A percentile compares a stretch with the other conserved stretches of the same genome.
These are phyloP conservation scores for Cataglyphis albicans DNA, from an alignment of 2,888 invertebrate genomes.

Conservation along the genomic window DNA sequence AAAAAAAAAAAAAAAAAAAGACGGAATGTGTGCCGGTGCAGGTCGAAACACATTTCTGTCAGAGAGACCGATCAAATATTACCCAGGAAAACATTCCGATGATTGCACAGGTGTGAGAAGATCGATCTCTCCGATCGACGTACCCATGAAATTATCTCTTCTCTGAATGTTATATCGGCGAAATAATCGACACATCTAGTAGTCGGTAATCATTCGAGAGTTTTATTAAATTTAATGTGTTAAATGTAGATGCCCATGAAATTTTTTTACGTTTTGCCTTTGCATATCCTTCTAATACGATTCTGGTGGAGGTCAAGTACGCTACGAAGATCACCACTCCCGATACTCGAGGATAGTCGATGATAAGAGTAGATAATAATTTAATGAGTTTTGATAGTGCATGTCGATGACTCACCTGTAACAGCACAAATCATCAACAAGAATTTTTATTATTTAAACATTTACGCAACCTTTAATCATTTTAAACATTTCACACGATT, in stretches of 20 bases:
- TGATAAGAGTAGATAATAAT: slow-evolving; percentile 57
- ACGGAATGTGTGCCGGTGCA: neutral
- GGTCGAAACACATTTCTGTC: slow-evolving; percentile 35
- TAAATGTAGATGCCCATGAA: neutral
- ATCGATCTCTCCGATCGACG: slow-evolving; percentile 40
- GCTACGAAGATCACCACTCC: neutral
- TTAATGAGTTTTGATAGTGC: slow-evolving; percentile 76
- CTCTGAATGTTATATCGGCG: slow-evolving; percentile 4
- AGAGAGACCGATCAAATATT: slow-evolving; percentile 21
- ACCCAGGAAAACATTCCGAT: slow-evolving; percentile 22
- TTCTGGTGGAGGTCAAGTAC: neutral
- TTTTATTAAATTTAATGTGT: neutral
- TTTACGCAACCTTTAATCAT: too few species aligned
- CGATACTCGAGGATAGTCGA: slow-evolving; percentile 53
- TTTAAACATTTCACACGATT: slow-evolving; percentile 55
- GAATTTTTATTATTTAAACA: slow-evolving; percentile 28
- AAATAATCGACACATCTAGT: slow-evolving; percentile 4
- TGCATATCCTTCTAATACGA: neutral
- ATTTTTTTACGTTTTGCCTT: neutral
- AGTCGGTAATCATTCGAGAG: neutral
- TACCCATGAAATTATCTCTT: slow-evolving; percentile 27
- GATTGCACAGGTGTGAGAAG: slow-evolving; percentile 54
- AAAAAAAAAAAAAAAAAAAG: neutral
- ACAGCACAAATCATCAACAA: slow-evolving; percentile 68
- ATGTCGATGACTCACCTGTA: slow-evolving; percentile 74